These are phyloP conservation scores for Cremastinae sp. DNA, from an alignment of 2,888 invertebrate genomes.

Conservation along the genomic window DNA sequence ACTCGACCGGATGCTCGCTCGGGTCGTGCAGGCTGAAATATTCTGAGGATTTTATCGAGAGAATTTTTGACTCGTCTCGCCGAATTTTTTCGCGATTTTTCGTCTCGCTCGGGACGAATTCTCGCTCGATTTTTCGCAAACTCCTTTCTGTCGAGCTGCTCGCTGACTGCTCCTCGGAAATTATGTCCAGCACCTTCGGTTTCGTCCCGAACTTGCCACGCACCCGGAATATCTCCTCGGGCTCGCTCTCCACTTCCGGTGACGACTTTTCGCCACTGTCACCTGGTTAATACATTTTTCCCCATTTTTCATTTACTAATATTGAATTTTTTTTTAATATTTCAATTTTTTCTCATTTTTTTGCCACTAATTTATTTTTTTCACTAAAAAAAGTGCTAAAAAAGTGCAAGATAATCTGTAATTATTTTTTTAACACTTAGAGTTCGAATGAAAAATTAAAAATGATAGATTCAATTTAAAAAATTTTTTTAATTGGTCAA, in stretches of 20 bases:
- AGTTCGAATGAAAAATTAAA: too few species aligned
- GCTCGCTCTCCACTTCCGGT: slow-evolving; percentile 43
- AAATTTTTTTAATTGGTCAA: too few species aligned
- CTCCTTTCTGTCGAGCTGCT: slow-evolving; percentile 65
- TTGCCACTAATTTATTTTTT: too few species aligned
- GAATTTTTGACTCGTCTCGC: slow-evolving; percentile 24
- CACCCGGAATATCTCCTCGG: slow-evolving; percentile 32
- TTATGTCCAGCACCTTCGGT: slow-evolving; percentile 70
- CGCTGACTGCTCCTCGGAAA: slow-evolving; percentile 72
- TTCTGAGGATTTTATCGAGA: too few species aligned
- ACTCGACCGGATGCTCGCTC: too few species aligned
- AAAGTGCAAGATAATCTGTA: too few species aligned
- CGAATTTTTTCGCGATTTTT: slow-evolving; percentile 4
- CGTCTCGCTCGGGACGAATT: neutral
- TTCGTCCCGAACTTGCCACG: slow-evolving; percentile 60
- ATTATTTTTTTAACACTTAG: too few species aligned
- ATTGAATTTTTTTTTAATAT: too few species aligned
- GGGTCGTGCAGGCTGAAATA: too few species aligned
- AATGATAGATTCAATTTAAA: too few species aligned
- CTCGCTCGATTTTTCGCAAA: neutral
- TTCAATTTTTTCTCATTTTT: too few species aligned
- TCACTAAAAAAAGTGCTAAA: too few species aligned
- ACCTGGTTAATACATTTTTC: neutral
- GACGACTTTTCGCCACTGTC: slow-evolving; percentile 21
- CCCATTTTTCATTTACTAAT: neutral